These are phyloP conservation scores for Nasonia giraulti DNA, from an alignment of 1,140 invertebrate species.

Conservation along the genomic window DNA sequence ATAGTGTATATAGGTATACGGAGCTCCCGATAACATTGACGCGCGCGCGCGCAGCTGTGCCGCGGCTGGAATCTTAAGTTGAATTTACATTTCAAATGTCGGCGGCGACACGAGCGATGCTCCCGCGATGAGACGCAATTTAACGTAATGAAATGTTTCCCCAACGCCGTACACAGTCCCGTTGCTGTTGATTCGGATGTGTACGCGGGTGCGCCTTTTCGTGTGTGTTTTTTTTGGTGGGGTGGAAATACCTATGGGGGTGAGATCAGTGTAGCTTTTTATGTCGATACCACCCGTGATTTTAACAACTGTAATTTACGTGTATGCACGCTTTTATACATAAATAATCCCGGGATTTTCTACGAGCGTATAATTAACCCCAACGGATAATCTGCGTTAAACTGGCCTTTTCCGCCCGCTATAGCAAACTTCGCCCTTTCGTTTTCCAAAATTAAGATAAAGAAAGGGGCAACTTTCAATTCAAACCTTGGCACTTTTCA, in stretches of 20 bases:
- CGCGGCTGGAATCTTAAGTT: constrained; percentile 56
- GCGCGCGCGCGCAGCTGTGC: not conserved
- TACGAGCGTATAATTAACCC: not conserved
- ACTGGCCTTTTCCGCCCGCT: not conserved
- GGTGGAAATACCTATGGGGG: too few species aligned
- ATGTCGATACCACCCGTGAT: too few species aligned
- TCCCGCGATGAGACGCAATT: constrained; percentile 61
- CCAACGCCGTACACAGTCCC: not conserved
- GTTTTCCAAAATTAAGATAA: too few species aligned
- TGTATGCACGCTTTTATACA: too few species aligned
- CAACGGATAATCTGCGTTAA: constrained; percentile 20
- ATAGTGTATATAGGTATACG: not conserved
- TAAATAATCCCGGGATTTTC: not conserved
- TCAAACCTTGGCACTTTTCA: too few species aligned
- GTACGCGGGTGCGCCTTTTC: too few species aligned
- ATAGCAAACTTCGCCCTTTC: not conserved
- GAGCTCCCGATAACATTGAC: constrained; percentile 1
- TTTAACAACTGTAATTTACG: too few species aligned
- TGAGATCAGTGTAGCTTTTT: too few species aligned
- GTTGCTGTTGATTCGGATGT: too few species aligned
- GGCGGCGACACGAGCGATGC: constrained; percentile 45
- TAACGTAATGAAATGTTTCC: constrained; percentile 67
- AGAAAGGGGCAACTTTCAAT: too few species aligned
- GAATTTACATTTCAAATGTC: constrained; percentile 66
- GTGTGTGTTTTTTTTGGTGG: too few species aligned